phyloP scores from a whole-genome alignment of 2,888 invertebrate species.

The Helobdella robusta region DNA sequence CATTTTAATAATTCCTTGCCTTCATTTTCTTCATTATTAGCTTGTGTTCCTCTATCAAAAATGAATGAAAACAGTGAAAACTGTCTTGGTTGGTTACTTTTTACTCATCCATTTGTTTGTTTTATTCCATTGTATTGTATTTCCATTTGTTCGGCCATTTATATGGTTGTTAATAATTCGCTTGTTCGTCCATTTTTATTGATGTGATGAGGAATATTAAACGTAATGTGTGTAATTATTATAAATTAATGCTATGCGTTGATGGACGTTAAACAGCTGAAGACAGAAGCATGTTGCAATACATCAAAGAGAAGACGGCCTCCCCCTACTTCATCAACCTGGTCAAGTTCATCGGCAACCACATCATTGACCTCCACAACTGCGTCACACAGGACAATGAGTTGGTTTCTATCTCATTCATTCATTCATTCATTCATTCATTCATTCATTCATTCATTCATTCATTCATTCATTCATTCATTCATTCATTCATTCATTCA shows the following conservation, averaged over 20 bases:
- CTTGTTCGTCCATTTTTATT: neutral
- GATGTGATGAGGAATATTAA: neutral
- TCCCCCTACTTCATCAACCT: slow-evolving; percentile 96
- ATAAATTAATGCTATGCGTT: neutral
- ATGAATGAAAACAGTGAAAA: neutral
- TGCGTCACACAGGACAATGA: slow-evolving; percentile 91
- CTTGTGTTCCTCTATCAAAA: slow-evolving; percentile 6
- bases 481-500: too few species aligned
- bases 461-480: too few species aligned
- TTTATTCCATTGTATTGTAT: too few species aligned
- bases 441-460: too few species aligned
- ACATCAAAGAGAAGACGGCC: slow-evolving; percentile 88
- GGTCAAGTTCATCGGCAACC: slow-evolving; percentile 97
- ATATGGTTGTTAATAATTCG: too few species aligned
- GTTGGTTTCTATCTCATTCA: slow-evolving; percentile 62
- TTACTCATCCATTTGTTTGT: too few species aligned
- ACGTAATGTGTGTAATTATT: neutral
- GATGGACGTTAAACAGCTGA: too few species aligned
- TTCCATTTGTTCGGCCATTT: too few species aligned
- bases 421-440: neutral
- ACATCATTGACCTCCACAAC: slow-evolving; percentile 84
- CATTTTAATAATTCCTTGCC: too few species aligned
- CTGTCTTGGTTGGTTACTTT: neutral
- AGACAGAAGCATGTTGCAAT: slow-evolving; percentile 81
- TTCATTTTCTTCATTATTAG: too few species aligned